Percentiles rank a stretch among this genome's conserved stretches.
Evolutionary conservation across 1,140 invertebrate genomes (phyloP).

Genomic region (Brachionus calyciflorus): DNA sequence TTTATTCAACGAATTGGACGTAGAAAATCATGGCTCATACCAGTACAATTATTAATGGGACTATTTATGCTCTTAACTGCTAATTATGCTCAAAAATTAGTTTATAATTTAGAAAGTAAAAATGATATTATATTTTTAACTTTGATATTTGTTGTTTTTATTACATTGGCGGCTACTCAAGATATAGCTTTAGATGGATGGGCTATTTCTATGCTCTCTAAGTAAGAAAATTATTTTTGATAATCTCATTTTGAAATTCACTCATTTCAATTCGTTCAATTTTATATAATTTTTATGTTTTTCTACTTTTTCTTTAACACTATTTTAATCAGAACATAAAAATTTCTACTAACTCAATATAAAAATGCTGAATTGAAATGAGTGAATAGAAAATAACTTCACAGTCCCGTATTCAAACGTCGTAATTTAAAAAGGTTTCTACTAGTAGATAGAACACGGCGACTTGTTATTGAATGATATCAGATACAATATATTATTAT

Average conservation of each 20-base stretch:
- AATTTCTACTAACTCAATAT: too few species aligned
- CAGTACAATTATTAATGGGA: constrained; percentile 74
- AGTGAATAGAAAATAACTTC: too few species aligned
- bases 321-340: too few species aligned
- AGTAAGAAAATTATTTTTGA: constrained; percentile 89
- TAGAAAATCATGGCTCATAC: constrained; percentile 94
- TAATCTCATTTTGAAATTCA: constrained; percentile 78
- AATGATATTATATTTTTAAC: not conserved
- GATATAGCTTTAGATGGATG: constrained; percentile 74
- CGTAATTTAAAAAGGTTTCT: too few species aligned
- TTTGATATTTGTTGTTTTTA: constrained; percentile 78
- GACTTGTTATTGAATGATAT: too few species aligned
- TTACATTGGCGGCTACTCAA: constrained; percentile 95
- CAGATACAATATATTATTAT: too few species aligned
- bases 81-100: constrained; percentile 54
- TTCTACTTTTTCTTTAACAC: too few species aligned
- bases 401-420: too few species aligned
- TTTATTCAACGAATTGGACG: constrained; percentile 79
- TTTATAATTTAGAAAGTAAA: constrained; percentile 18
- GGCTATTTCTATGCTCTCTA: constrained; percentile 67
- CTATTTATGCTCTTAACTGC: constrained; percentile 48
- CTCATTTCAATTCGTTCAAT: too few species aligned
- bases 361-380: too few species aligned
- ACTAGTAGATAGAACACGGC: too few species aligned
- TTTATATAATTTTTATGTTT: too few species aligned